Conservation (phyloP, 1,140 invertebrate genomes). For the Aphelinus certus region DNA sequence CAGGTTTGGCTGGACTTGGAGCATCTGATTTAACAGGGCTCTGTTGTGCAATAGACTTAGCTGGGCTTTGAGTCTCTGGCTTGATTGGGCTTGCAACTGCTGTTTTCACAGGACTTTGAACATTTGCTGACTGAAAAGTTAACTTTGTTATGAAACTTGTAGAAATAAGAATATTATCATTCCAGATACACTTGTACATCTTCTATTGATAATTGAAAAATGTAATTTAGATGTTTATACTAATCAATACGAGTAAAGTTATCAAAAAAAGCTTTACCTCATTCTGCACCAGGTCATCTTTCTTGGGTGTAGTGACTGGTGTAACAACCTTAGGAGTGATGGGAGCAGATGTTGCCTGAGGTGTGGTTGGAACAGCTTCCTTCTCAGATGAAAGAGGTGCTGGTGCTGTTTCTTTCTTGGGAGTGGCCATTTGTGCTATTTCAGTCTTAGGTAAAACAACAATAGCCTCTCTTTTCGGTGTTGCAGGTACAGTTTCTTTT, state of each 20-base stretch:
- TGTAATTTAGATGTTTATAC: too few species aligned
- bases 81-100: slow-evolving; percentile 18
- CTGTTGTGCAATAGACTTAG: neutral
- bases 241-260: neutral
- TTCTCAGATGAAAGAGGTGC: neutral
- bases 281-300: slow-evolving; percentile 24
- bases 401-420: slow-evolving; percentile 23
- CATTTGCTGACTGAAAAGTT: neutral
- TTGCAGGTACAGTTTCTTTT: slow-evolving; percentile 1
- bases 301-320: neutral
- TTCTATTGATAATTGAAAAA: too few species aligned
- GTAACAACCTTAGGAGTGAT: neutral
- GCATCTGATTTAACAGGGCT: slow-evolving; percentile 17
- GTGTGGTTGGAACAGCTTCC: slow-evolving; percentile 10
- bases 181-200: too few species aligned
- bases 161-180: neutral
- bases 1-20: slow-evolving; percentile 29
- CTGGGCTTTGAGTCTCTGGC: slow-evolving; percentile 4
- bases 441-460: slow-evolving; percentile 9
- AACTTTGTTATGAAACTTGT: neutral
- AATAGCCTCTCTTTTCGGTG: slow-evolving; percentile 15
- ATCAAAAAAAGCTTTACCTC: slow-evolving; percentile 21
- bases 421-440: neutral
- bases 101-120: slow-evolving; percentile 32
- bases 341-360: neutral